Evolutionary conservation across 2,113 vertebrate genomes (phyloP), one percentile per base, ranked within the genome.

Genomic region (Gallinago paraguaiae): DNA sequence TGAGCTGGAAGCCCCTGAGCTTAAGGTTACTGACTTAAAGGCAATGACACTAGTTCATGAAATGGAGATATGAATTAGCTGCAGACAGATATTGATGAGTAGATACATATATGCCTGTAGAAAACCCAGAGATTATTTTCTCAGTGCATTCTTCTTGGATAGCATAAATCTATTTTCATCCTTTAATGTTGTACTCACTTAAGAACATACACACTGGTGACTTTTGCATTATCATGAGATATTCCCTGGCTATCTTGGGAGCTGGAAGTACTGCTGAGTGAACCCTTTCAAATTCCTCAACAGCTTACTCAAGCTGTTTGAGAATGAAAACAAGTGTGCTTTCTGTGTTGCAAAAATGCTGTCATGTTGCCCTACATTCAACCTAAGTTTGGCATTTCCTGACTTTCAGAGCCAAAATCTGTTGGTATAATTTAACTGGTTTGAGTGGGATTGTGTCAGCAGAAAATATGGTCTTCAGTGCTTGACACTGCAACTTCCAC

Each of bases 231-330:
- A 88, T 72, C 91, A 59, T 41, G 71, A 95, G 75, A 80, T 88
- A 87, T 86, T 90, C 37, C 33, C 51, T 51, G 87, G 60, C 41
- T 94, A 63, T 88, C 64, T 82, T 72, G 74, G 53, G 69, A 96
- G 85, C 76, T 91, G 72, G 80, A 72, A 95, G 46, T 35, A 61
- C 46, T 74, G 59, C 25, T 89, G 31, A 28, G 35, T 46, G 54
- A 94, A 75, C 43, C 39, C 24, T 93, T 93, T 57, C 85, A 93
- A 92, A 97, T 96, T 95, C 92, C 85, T 96, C 30, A 65, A 48
- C 27, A 86, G 67, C 82, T 92, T 88, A 63, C 39, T 80, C 50
- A 76, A 94, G 63, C 60, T 80, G 43, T 65, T 81, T 68, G 59
- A 89, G 43, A 90, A 86, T 80, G 51, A 91, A 94, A 95, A 87